Evolutionary conservation across 2,888 invertebrate genomes (phyloP), one percentile per base, ranked within the genome.

Genomic region (Pseudanteris insignis): DNA sequence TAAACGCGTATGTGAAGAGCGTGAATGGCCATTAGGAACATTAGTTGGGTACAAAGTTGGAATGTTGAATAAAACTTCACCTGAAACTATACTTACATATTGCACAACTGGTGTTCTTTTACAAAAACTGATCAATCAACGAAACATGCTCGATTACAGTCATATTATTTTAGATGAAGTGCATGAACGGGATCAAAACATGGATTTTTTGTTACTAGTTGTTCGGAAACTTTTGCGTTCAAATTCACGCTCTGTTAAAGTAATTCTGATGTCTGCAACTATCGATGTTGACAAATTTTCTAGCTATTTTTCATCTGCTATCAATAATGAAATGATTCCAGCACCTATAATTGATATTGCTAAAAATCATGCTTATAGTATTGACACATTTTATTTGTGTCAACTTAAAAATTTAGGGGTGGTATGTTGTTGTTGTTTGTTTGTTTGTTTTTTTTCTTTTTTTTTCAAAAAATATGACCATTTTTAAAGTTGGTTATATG

Each of bases 191-290:
- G 91, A 92, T 67, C 89, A 92, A 74, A 92, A 96, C 14, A 92
- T 94, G 85, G 97, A 97, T 75, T 94, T 97, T 75, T 81, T 93
- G 1, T 78, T 97, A 12, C 83, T 58, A 9, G 50, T 97, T 6
- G 88, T 96, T 0, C 87, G 91, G 62, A 91, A 89, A 69, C 83
- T 95, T 33, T 81, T 94, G 15, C 81, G 86, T 57, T 86, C 87
- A 0, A 88, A 87, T 73, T 88, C 89, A 0, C 80, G 82, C 0
- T 79, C 83, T 54, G 87, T 88, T 0, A 90, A 89, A 81, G 79
- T 92, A 0, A 84, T 97, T 40, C 82, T 97, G 1, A 97, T 97
- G 96, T 96, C 96, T 0, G 97, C 97, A 0, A 96, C 97, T 1
- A 89, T 96, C 69, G 87, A 94, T 72, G 85, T 88, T 0, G 80